Evolutionary conservation across 2,113 vertebrate species (phyloP), one percentile per base, ranked within the genome.

Genomic region (Acrocephalus kingi): DNA sequence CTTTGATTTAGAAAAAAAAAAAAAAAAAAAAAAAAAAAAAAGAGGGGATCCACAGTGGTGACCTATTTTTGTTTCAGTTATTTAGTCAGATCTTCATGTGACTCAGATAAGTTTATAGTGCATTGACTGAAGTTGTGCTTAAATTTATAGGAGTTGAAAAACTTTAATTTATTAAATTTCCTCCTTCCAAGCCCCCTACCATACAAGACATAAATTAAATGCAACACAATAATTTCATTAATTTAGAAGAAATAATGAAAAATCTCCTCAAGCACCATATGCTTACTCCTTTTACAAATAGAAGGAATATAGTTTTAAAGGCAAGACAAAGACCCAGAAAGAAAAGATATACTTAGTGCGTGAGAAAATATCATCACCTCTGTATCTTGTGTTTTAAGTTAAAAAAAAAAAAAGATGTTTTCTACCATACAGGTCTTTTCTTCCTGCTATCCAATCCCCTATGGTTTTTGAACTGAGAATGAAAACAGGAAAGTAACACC

Each of bases 161-260:
- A 30, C 12, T 76, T 82, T 37, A 52, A 13, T 90, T 84, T 87
- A 22, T 71, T 71, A 77, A 22, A 18, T 11, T 88, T 63, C 5
- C 1, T 2, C 13, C 9, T 72, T n/a, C 9, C 18, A 51, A 22
- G 0, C 2, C 4, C 5, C 10, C 7, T 39, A 13, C 16, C 18
- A 2, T 27, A 41, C 28, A 92, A 55, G 6, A 45, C 20, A 49
- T 16, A 84, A 71, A 56, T 72, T 64, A 30, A 39, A 6, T 43
- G 16, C 1, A 10, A 52, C 31, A 85, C 16, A 15, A 4, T 62
- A 15, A 56, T 68, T 76, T 39, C 23, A 35, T 22, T 4, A 37
- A 61, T 74, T 63, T 68, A 35, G 22, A 54, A 61, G 3, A 59
- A 1, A 13, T 52, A 11, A 64, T 68, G 12, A 75, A 72, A 89